Evolutionary conservation across 1,140 invertebrate species (phyloP).

Genomic region (Lethocerus indicus): DNA sequence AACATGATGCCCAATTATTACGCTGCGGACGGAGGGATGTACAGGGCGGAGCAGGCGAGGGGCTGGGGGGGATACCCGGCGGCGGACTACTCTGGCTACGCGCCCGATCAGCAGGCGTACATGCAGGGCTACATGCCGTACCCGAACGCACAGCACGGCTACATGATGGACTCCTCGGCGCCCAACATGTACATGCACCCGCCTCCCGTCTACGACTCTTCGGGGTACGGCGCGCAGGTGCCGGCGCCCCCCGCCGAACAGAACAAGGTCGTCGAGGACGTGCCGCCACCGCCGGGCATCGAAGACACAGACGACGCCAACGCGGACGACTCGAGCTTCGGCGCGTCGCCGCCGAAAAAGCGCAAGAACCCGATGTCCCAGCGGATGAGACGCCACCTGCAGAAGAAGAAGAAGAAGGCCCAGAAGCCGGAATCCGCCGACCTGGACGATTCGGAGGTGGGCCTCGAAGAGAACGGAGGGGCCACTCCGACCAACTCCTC

Average conservation of each 20-base stretch:
- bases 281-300: too few species aligned
- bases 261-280: too few species aligned
- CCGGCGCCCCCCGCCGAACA: too few species aligned
- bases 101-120: neutral
- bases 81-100: too few species aligned
- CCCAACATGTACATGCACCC: neutral
- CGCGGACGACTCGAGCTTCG: too few species aligned
- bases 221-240: too few species aligned
- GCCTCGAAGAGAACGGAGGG: neutral
- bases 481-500: neutral
- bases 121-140: neutral
- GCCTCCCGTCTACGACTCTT: too few species aligned
- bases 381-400: conserved; percentile 16
- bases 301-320: too few species aligned
- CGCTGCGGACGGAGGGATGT: too few species aligned
- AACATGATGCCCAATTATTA: neutral
- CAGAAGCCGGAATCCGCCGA: conserved; percentile 1
- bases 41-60: too few species aligned
- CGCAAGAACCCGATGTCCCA: conserved; percentile 19
- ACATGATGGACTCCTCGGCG: neutral
- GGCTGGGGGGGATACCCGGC: too few species aligned
- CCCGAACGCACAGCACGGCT: neutral
- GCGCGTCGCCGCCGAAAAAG: too few species aligned
- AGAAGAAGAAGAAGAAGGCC: conserved; percentile 14
- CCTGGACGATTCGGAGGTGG: conserved; percentile 2